Conservation (phyloP, 2,888 invertebrate genomes). For the Polyommatus icarus region DNA sequence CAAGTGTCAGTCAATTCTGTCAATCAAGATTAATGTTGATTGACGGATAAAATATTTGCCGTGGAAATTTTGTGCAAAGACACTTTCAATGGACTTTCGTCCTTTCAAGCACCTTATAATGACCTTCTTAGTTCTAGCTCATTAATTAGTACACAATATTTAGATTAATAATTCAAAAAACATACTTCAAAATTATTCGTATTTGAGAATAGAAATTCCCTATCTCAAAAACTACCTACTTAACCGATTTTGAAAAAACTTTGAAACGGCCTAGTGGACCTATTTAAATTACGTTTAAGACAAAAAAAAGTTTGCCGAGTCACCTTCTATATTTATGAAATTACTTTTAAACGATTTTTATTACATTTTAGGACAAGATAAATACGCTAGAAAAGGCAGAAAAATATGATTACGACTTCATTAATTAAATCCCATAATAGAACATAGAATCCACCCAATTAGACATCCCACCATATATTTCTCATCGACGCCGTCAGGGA, state of each 20-base stretch:
- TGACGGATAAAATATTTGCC: neutral
- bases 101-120: neutral
- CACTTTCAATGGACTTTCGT: neutral
- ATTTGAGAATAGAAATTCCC: too few relatives aligned
- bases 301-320: too few relatives aligned
- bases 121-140: neutral
- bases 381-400: too few relatives aligned
- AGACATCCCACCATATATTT: neutral
- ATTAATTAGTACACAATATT: neutral
- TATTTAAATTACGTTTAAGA: too few relatives aligned
- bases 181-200: too few relatives aligned
- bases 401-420: neutral
- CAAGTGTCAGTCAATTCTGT: neutral
- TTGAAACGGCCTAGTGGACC: too few relatives aligned
- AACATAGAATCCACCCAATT: neutral
- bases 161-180: too few relatives aligned
- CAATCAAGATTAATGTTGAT: constrained; percentile 4
- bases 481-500: constrained; percentile 1
- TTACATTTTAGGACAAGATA: too few relatives aligned
- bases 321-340: too few relatives aligned
- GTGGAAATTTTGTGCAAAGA: neutral
- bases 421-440: neutral
- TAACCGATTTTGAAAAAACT: too few relatives aligned
- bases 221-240: too few relatives aligned
- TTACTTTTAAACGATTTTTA: too few relatives aligned